Evolutionary conservation across 2,797 vertebrate species (phyloP).

Genomic region (Acestrorhynchus altus): DNA sequence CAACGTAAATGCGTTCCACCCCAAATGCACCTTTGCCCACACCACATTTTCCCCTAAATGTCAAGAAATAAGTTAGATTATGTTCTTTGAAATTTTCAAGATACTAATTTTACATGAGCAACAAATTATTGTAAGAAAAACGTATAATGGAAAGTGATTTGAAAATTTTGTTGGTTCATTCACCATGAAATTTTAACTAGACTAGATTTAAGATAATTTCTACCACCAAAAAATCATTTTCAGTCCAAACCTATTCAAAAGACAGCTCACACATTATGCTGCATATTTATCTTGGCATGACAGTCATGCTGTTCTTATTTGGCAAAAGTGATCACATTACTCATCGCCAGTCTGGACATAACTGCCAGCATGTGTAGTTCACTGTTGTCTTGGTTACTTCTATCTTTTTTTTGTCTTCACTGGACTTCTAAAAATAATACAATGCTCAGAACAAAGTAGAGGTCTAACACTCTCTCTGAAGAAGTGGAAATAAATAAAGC

Average conservation of each 20-base stretch:
- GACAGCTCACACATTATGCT: not conserved
- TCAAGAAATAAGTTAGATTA: no score
- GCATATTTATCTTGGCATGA: not conserved
- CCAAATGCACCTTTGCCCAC: no score
- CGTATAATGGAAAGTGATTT: no score
- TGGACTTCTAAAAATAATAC: conserved; percentile 77
- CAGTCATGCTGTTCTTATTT: conserved; percentile 22
- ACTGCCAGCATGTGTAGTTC: conserved; percentile 54
- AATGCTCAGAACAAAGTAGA: conserved; percentile 70
- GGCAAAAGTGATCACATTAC: conserved; percentile 47
- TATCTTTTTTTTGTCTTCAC: conserved; percentile 65
- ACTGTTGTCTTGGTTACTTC: conserved; percentile 81
- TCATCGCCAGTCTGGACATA: conserved; percentile 62
- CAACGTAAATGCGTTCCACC: no score
- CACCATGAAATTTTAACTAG: no score
- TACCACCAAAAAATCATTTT: not conserved
- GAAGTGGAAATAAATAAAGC: conserved; percentile 50
- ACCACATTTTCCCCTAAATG: no score
- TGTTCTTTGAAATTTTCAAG: no score
- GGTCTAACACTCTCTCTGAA: conserved; percentile 66
- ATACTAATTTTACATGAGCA: no score
- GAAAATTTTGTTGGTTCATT: no score
- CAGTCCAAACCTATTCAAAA: conserved; percentile 47
- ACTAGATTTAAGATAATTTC: no score
- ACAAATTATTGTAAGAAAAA: no score